A percentile compares a stretch with the other conserved stretches of the same genome.
phyloP scores from a whole-genome alignment of 2,888 invertebrate genomes.

The Quadroppia sp. region DNA sequence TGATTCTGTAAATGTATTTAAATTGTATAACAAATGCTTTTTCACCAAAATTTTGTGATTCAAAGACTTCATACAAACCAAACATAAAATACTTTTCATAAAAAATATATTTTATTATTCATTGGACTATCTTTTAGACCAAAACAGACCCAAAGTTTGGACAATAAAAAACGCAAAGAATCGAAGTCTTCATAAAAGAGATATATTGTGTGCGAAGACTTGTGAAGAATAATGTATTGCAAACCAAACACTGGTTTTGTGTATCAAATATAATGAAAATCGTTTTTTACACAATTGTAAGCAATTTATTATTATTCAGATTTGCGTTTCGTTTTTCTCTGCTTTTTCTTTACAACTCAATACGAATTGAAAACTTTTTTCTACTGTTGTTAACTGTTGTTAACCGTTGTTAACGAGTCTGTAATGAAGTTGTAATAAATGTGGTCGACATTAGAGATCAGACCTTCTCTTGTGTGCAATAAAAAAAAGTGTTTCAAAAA shows the following conservation, averaged over 20 bases:
- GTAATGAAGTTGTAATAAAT: constrained; percentile 30
- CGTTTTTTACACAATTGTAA: constrained; percentile 14
- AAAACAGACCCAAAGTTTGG: not conserved
- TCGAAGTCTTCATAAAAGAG: constrained; percentile 5
- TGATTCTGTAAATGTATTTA: too few species aligned
- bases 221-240: not conserved
- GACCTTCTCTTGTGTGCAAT: not conserved
- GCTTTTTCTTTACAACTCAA: not conserved
- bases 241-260: not conserved
- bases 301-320: constrained; percentile 9
- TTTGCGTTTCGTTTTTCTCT: not conserved
- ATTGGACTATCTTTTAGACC: not conserved
- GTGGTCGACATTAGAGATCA: not conserved
- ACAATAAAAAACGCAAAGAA: not conserved
- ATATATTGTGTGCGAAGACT: not conserved
- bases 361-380: not conserved
- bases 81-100: not conserved
- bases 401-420: constrained; percentile 3
- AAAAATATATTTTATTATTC: not conserved
- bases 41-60: too few species aligned
- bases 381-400: not conserved
- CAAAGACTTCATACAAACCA: too few species aligned
- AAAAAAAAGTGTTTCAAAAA: not conserved
- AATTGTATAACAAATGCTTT: too few species aligned
- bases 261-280: constrained; percentile 1